Percentiles rank a stretch among this genome's conserved stretches.
These are phyloP conservation scores for Myiagra hebetior DNA, from an alignment of 2,113 vertebrate genomes.

Conservation along the genomic window DNA sequence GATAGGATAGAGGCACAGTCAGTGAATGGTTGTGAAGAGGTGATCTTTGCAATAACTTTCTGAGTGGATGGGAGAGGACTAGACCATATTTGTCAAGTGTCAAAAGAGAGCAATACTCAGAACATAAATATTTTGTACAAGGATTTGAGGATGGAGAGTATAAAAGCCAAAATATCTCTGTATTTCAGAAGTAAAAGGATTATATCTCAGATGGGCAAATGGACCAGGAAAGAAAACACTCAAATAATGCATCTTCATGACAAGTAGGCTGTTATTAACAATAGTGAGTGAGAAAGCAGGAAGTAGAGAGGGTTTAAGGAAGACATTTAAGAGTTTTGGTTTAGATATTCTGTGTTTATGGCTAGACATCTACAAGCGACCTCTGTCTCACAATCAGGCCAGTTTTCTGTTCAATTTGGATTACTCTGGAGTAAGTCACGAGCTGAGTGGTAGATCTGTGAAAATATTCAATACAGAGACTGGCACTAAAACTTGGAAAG, in stretches of 20 bases:
- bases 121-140: background rate
- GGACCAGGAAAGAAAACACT: background rate
- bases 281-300: background rate
- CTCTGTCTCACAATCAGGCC: background rate
- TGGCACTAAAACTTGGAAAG: background rate
- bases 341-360: background rate
- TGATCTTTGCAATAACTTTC: background rate
- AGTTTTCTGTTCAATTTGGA: background rate
- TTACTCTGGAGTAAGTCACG: background rate
- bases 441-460: background rate
- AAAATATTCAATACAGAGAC: background rate
- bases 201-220: background rate
- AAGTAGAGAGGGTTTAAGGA: background rate
- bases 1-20: background rate
- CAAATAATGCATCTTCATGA: background rate
- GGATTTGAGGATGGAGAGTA: background rate
- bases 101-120: background rate
- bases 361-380: background rate
- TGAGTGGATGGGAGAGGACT: background rate
- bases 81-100: background rate
- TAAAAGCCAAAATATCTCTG: background rate
- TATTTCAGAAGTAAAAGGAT: background rate
- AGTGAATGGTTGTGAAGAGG: background rate
- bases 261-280: background rate
- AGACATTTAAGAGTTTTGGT: background rate